A percentile compares a stretch with the other conserved stretches of the same genome.
Conservation (phyloP, 2,113 vertebrate genomes). For the Nycticebus coucang region DNA sequence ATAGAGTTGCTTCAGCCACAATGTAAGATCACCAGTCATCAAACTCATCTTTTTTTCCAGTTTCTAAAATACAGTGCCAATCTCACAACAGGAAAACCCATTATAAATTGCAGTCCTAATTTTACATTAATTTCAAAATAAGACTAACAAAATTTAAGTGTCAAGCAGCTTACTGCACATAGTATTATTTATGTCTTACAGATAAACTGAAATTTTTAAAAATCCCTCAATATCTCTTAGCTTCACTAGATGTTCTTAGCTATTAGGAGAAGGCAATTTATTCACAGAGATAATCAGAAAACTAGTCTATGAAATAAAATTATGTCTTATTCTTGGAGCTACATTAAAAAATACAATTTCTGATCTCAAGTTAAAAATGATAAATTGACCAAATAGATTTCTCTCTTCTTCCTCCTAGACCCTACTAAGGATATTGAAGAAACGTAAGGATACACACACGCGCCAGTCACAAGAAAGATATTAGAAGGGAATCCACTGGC, state of each 20-base stretch:
- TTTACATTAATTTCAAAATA: slow-evolving; percentile 58
- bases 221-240: slow-evolving; percentile 39
- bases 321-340: not conserved
- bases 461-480: not conserved
- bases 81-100: not conserved
- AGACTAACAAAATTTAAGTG: slow-evolving; percentile 52
- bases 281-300: slow-evolving; percentile 54
- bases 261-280: slow-evolving; percentile 25
- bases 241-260: slow-evolving; percentile 33
- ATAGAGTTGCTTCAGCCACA: slow-evolving; percentile 2
- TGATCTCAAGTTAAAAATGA: slow-evolving; percentile 43
- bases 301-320: slow-evolving; percentile 47
- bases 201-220: not conserved
- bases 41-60: slow-evolving; percentile 32
- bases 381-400: not conserved
- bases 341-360: slow-evolving; percentile 24
- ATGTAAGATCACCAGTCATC: slow-evolving; percentile 39
- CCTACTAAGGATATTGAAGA: not conserved
- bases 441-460: not conserved
- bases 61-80: slow-evolving; percentile 8
- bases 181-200: not conserved
- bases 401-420: not conserved
- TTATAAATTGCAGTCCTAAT: slow-evolving; percentile 19
- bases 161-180: not conserved
- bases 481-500: not conserved